Evolutionary conservation across 2,113 vertebrate species (phyloP).

Genomic region (Aythya baeri): DNA sequence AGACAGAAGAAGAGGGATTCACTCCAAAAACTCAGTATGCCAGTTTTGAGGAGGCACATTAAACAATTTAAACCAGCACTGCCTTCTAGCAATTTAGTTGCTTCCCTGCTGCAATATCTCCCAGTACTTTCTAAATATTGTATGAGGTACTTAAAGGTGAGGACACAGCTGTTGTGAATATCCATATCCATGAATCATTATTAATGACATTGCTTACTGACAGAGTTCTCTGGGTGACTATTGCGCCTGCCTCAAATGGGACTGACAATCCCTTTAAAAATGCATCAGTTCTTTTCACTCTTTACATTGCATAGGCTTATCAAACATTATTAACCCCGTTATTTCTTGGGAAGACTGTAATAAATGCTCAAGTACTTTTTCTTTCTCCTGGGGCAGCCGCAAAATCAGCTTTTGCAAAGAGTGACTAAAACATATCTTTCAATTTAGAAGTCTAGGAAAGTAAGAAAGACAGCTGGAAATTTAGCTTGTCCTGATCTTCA

Average conservation of each 20-base stretch:
- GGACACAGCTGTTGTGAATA: constrained; percentile 76
- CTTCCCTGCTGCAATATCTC: constrained; percentile 72
- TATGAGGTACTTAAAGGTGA: constrained; percentile 78
- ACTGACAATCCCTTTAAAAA: constrained; percentile 76
- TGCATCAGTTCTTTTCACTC: constrained; percentile 70
- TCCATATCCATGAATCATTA: constrained; percentile 76
- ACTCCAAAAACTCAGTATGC: constrained; percentile 29
- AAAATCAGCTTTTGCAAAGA: constrained; percentile 56
- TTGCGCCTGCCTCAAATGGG: constrained; percentile 48
- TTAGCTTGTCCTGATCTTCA: background rate
- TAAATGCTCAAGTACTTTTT: constrained; percentile 54
- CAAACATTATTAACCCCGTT: constrained; percentile 75
- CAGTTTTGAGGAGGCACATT: constrained; percentile 60
- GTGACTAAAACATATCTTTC: constrained; percentile 58
- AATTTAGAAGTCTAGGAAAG: constrained; percentile 48
- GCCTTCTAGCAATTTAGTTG: constrained; percentile 72
- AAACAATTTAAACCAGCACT: constrained; percentile 62
- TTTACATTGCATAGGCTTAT: constrained; percentile 64
- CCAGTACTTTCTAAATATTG: constrained; percentile 76
- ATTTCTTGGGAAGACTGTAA: constrained; percentile 63
- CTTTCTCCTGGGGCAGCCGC: constrained; percentile 32
- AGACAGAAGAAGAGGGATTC: background rate
- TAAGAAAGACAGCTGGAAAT: constrained; percentile 47
- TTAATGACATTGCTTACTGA: constrained; percentile 69
- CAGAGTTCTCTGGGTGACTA: constrained; percentile 68